These are phyloP conservation scores for Marmota flaviventris DNA, from an alignment of 2,113 vertebrate genomes.

Conservation along the genomic window DNA sequence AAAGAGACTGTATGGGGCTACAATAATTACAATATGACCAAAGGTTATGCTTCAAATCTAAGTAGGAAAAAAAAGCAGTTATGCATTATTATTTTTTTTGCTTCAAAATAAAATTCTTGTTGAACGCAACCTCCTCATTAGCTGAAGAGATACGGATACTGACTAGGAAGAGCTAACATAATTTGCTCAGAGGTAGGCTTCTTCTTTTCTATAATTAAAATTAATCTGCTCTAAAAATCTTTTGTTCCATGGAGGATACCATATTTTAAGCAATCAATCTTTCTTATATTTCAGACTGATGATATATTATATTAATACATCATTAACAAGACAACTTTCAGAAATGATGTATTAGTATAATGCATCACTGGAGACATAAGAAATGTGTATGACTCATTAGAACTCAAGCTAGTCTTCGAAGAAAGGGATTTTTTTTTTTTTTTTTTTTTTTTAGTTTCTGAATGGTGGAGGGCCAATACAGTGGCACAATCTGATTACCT, in stretches of 20 bases:
- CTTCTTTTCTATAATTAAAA: conserved; percentile 56
- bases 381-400: neutral
- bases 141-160: neutral
- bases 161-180: neutral
- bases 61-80: neutral
- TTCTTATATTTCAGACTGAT: conserved; percentile 58
- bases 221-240: conserved; percentile 48
- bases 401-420: neutral
- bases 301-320: conserved; percentile 68
- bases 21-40: neutral
- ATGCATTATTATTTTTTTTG: neutral
- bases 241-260: conserved; percentile 38
- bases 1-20: neutral
- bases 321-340: conserved; percentile 75
- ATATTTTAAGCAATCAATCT: conserved; percentile 64
- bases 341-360: conserved; percentile 67
- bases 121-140: neutral
- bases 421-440: neutral
- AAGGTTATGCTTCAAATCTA: neutral
- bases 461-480: neutral
- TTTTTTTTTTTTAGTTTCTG: neutral
- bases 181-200: neutral
- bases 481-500: neutral
- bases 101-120: neutral
- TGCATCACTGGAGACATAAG: conserved; percentile 5